A percentile compares a stretch with the other conserved stretches of the same genome.
These are phyloP conservation scores for Mimachlamys varia DNA, from an alignment of 2,888 invertebrate genomes.

Conservation along the genomic window DNA sequence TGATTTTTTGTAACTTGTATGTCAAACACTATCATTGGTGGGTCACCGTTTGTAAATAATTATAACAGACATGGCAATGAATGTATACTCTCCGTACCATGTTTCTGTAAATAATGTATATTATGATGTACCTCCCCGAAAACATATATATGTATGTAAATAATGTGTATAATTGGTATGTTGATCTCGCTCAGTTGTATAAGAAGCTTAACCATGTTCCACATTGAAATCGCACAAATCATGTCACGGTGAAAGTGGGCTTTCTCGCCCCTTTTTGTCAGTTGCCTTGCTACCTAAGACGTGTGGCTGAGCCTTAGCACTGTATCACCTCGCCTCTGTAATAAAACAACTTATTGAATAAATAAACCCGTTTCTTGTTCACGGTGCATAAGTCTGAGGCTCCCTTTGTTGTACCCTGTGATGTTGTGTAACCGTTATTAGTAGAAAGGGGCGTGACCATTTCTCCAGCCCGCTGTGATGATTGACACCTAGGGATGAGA, in stretches of 20 bases:
- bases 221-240: neutral
- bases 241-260: neutral
- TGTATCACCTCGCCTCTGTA: neutral
- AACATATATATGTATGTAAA: neutral
- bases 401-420: neutral
- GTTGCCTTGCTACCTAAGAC: neutral
- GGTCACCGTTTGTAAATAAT: no score
- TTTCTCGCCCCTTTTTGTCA: constrained; percentile 34
- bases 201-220: neutral
- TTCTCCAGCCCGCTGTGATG: neutral
- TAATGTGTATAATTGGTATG: constrained; percentile 13
- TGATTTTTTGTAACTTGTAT: no score
- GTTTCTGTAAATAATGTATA: neutral
- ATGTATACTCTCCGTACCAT: neutral
- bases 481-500: neutral
- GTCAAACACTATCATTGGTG: no score
- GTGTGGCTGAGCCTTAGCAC: neutral
- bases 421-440: constrained; percentile 20
- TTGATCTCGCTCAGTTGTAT: neutral
- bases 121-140: no score
- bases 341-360: constrained; percentile 34
- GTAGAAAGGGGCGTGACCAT: neutral
- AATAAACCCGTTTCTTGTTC: constrained; percentile 15
- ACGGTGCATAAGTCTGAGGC: neutral
- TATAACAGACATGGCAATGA: no score